Conservation (phyloP, 2,797 vertebrate species). For the Chanos chanos region DNA sequence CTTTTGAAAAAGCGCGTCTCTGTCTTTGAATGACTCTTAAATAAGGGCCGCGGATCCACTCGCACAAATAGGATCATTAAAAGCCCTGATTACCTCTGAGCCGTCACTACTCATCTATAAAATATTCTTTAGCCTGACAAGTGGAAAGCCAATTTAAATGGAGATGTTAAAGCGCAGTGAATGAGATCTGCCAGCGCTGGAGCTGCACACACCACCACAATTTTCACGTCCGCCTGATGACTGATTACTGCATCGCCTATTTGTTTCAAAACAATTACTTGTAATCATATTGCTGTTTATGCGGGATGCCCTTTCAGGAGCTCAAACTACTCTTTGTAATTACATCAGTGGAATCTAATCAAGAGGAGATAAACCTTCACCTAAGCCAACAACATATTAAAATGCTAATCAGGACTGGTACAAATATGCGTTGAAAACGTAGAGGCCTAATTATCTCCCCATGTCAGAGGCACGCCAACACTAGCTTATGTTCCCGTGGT, state of each 20-base stretch:
- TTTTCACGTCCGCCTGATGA: conserved; percentile 43
- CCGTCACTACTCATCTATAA: conserved; percentile 49
- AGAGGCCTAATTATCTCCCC: conserved; percentile 43
- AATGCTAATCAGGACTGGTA: conserved; percentile 47
- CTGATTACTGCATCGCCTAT: conserved; percentile 49
- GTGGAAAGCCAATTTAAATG: conserved; percentile 51
- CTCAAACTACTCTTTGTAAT: conserved; percentile 52
- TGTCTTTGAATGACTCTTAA: conserved; percentile 49
- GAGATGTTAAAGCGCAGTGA: conserved; percentile 50
- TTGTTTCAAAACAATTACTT: conserved; percentile 53
- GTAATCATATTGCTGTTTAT: conserved; percentile 56
- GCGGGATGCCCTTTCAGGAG: conserved; percentile 49
- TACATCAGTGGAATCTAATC: conserved; percentile 55
- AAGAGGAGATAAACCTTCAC: conserved; percentile 54
- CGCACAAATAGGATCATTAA: conserved; percentile 55
- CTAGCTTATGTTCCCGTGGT: conserved; percentile 40
- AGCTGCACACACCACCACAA: conserved; percentile 37
- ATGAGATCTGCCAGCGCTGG: conserved; percentile 30
- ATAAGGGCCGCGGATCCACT: conserved; percentile 51
- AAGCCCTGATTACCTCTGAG: conserved; percentile 53
- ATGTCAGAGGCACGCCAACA: conserved; percentile 41
- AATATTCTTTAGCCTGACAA: conserved; percentile 51
- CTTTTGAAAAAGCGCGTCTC: conserved; percentile 43
- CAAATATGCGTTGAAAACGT: conserved; percentile 23
- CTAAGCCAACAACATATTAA: conserved; percentile 54